A percentile compares a stretch with the other conserved stretches of the same genome.
These are phyloP conservation scores for Odontomachus brunneus DNA, from an alignment of 1,140 invertebrate species.

Conservation along the genomic window DNA sequence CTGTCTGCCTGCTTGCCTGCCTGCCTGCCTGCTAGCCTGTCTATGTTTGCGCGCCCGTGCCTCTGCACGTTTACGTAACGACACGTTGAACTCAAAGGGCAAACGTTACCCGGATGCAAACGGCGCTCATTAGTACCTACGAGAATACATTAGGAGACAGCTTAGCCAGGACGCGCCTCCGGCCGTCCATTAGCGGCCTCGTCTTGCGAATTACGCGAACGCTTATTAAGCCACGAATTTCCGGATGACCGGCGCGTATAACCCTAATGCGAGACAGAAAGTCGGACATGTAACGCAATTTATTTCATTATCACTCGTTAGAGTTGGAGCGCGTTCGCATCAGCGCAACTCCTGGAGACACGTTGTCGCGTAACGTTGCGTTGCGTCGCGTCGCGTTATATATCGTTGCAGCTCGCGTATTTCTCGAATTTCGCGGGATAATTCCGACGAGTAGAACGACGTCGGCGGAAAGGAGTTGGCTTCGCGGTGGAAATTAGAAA, in stretches of 20 bases:
- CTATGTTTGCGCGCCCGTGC: constrained; percentile 29
- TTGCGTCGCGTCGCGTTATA: background rate
- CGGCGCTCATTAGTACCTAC: constrained; percentile 69
- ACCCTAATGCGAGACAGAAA: constrained; percentile 44
- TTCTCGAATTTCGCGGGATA: background rate
- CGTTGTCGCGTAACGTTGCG: too few relatives aligned
- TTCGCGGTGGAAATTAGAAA: too few relatives aligned
- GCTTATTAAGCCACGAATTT: constrained; percentile 66
- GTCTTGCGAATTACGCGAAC: constrained; percentile 67
- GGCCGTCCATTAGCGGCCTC: constrained; percentile 69
- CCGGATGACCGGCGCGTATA: constrained; percentile 35
- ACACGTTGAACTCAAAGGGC: constrained; percentile 69
- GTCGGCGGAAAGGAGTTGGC: too few relatives aligned
- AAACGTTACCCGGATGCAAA: constrained; percentile 70
- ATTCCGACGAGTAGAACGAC: too few relatives aligned
- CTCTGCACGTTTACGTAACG: constrained; percentile 63
- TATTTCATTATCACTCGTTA: constrained; percentile 62
- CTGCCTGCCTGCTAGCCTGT: background rate
- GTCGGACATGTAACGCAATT: constrained; percentile 55
- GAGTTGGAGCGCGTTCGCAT: constrained; percentile 15
- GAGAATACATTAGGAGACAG: constrained; percentile 71
- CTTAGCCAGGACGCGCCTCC: constrained; percentile 57
- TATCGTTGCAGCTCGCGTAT: constrained; percentile 2
- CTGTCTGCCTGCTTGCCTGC: background rate
- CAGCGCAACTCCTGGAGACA: too few relatives aligned